phyloP scores from a whole-genome alignment of 2,113 vertebrate species.

The Nibea coibor region DNA sequence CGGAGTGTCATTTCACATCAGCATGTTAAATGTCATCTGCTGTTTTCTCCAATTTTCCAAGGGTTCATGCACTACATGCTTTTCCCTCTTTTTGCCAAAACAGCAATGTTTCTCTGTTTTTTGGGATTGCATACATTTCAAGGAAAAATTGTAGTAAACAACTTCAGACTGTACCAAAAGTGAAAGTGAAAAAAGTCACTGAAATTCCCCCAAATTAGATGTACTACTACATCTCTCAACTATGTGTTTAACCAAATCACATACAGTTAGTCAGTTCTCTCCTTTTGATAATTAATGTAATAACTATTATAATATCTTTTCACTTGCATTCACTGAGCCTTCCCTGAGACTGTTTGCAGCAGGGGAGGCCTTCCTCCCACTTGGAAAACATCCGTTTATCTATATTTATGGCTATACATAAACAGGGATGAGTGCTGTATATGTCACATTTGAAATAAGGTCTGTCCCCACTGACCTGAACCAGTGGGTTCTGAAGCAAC shows the following conservation, averaged over 20 bases:
- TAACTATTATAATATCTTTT: too few relatives aligned
- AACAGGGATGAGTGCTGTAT: neutral
- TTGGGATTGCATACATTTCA: neutral
- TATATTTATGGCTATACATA: conserved; percentile 1
- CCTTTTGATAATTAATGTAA: too few relatives aligned
- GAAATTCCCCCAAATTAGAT: too few relatives aligned
- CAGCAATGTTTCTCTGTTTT: neutral
- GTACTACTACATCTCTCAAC: too few relatives aligned
- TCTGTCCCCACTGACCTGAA: neutral
- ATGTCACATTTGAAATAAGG: conserved; percentile 5
- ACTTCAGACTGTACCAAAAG: too few relatives aligned
- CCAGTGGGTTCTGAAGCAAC: neutral
- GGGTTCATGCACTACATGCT: neutral
- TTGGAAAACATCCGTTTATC: neutral
- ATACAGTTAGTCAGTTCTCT: too few relatives aligned
- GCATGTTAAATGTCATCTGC: conserved; percentile 23
- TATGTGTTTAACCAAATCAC: too few relatives aligned
- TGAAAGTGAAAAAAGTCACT: too few relatives aligned
- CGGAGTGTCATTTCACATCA: conserved; percentile 8
- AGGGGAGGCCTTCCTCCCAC: too few relatives aligned
- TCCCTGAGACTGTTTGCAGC: too few relatives aligned
- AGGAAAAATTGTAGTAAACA: neutral
- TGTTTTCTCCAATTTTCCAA: neutral
- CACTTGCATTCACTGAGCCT: too few relatives aligned
- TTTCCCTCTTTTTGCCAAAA: conserved; percentile 34